Conservation (phyloP, 2,888 invertebrate species). For the Meiosimyza platycephala region DNA sequence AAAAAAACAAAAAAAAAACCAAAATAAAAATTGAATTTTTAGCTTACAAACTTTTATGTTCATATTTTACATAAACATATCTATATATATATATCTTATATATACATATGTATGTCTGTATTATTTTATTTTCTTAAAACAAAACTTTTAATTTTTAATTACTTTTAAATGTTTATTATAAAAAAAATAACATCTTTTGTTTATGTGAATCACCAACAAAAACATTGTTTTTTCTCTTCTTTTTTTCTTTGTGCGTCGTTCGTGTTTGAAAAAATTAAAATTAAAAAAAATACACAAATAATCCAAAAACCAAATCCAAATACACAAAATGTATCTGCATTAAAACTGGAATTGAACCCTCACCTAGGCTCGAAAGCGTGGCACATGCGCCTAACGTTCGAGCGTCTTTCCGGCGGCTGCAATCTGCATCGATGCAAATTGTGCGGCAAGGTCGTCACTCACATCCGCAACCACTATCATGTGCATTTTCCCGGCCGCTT, state of each 20-base stretch:
- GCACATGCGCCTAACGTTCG: conserved; percentile 95
- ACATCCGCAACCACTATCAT: conserved; percentile 94
- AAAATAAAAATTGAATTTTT: too few relatives aligned
- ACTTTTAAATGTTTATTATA: conserved; percentile 29
- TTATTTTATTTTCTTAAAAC: conserved; percentile 2
- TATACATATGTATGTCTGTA: conserved; percentile 19
- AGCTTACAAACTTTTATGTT: conserved; percentile 17
- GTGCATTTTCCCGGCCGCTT: conserved; percentile 93
- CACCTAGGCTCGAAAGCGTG: conserved; percentile 89
- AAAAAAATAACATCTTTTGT: conserved; percentile 53
- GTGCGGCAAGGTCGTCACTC: conserved; percentile 94
- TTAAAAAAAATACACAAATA: conserved; percentile 41
- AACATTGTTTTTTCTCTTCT: conserved; percentile 67
- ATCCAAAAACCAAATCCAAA: conserved; percentile 20
- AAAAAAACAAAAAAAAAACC: too few relatives aligned
- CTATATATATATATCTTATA: too few relatives aligned
- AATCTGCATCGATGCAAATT: conserved; percentile 94
- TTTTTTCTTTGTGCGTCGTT: conserved; percentile 64
- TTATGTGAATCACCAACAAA: conserved; percentile 67
- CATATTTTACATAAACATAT: conserved; percentile 19
- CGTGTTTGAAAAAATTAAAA: conserved; percentile 44
- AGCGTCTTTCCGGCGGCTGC: conserved; percentile 91
- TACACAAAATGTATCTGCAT: conserved; percentile 29
- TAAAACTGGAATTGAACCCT: conserved; percentile 29
- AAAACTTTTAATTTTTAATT: conserved; percentile 9